Conservation (phyloP, 2,113 vertebrate species). For the Syrmaticus mikado region DNA sequence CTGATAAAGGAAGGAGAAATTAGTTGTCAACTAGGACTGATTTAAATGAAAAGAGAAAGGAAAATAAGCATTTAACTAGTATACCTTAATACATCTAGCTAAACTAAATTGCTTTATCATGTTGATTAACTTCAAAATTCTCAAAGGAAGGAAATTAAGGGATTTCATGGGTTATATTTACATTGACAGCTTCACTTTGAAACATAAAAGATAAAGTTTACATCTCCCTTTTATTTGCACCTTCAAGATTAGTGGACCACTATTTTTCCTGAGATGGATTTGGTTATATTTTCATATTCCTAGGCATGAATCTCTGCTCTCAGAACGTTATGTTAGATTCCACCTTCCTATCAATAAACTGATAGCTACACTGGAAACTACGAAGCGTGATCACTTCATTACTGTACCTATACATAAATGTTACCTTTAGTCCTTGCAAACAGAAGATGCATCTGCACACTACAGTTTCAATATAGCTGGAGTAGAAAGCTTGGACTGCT, state of each 20-base stretch:
- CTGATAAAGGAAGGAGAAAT: background rate
- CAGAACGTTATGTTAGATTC: background rate
- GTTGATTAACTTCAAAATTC: background rate
- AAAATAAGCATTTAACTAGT: slow-evolving; percentile 12
- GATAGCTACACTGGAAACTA: background rate
- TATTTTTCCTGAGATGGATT: background rate
- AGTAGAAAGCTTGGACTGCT: background rate
- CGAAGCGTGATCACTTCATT: background rate
- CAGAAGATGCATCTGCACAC: background rate
- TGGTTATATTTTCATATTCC: background rate
- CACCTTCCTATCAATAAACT: background rate
- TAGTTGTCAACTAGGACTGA: background rate
- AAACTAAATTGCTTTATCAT: background rate
- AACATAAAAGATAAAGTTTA: background rate
- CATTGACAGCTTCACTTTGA: background rate
- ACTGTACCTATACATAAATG: background rate
- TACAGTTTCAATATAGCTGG: background rate
- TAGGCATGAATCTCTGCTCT: background rate
- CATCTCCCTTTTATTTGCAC: background rate
- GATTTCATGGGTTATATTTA: background rate
- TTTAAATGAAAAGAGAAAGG: background rate
- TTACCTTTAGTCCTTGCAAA: background rate
- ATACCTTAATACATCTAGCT: background rate
- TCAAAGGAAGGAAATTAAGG: background rate
- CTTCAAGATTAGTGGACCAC: background rate